Evolutionary conservation across 2,888 invertebrate genomes (phyloP).

Genomic region (Operophtera brumata): DNA sequence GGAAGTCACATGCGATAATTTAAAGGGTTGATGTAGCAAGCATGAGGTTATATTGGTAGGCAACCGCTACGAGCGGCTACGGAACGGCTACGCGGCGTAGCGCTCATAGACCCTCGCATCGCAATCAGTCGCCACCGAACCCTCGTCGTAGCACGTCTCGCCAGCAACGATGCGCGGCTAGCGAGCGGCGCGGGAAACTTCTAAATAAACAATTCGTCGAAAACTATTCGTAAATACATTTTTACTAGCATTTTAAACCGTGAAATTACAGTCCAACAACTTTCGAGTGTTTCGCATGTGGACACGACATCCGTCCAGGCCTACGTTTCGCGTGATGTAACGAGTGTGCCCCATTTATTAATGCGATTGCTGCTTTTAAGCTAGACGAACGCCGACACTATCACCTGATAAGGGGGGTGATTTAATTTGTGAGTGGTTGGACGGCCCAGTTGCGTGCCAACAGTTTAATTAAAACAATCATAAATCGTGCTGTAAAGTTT

Average conservation of each 20-base stretch:
- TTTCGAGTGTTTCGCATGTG: background rate
- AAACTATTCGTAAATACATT: constrained; percentile 8
- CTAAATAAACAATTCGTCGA: constrained; percentile 37
- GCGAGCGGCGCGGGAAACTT: constrained; percentile 42
- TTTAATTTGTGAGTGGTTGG: constrained; percentile 36
- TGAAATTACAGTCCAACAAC: background rate
- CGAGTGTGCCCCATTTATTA: constrained; percentile 59
- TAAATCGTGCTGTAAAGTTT: constrained; percentile 24
- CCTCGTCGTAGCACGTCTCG: constrained; percentile 38
- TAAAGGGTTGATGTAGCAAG: constrained; percentile 21
- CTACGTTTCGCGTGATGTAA: constrained; percentile 52
- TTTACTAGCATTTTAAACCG: constrained; percentile 8
- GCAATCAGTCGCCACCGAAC: constrained; percentile 40
- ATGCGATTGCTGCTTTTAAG: constrained; percentile 57
- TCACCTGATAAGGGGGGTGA: constrained; percentile 41
- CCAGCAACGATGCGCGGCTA: constrained; percentile 33
- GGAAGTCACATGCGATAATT: constrained; percentile 25
- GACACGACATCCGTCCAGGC: background rate
- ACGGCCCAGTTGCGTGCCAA: constrained; percentile 25
- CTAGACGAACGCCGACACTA: constrained; percentile 36
- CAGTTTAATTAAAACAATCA: constrained; percentile 23
- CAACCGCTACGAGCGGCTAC: constrained; percentile 25
- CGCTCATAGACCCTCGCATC: constrained; percentile 29
- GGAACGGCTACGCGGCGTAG: constrained; percentile 31
- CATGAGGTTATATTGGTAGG: constrained; percentile 21